These are phyloP conservation scores for Bombus pyrosoma DNA, from an alignment of 1,140 invertebrate species.

Conservation along the genomic window DNA sequence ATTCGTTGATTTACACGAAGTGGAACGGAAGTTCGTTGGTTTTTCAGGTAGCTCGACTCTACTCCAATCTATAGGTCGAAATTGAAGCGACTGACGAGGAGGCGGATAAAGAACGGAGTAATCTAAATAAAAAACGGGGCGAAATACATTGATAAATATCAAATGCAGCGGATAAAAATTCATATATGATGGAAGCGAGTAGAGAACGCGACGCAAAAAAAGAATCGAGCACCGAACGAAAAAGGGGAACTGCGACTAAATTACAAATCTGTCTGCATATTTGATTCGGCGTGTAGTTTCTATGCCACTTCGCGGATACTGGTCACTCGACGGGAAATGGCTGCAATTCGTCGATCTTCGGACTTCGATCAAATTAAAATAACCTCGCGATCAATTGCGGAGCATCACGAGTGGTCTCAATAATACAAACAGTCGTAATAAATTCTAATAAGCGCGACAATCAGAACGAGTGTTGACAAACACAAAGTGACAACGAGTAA, in stretches of 20 bases:
- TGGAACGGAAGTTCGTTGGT: neutral
- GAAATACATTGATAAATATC: slow-evolving; percentile 29
- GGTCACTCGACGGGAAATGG: neutral
- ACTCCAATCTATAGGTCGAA: neutral
- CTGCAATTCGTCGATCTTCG: neutral
- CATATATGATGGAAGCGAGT: neutral
- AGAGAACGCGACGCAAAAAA: no score
- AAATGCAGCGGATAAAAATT: slow-evolving; percentile 21
- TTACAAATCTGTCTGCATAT: slow-evolving; percentile 5
- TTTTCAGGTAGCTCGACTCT: neutral
- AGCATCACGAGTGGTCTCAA: neutral
- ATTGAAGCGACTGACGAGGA: neutral
- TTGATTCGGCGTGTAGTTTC: neutral
- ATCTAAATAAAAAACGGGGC: neutral
- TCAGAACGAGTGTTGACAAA: no score
- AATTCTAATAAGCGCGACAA: neutral
- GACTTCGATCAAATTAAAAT: neutral
- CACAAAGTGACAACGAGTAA: neutral
- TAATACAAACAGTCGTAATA: neutral
- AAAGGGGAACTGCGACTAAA: slow-evolving; percentile 9
- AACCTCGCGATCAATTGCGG: neutral
- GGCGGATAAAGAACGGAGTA: neutral
- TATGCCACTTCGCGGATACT: neutral
- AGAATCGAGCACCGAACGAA: neutral
- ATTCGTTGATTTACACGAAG: neutral